phyloP scores from a whole-genome alignment of 2,888 invertebrate genomes.

The Biston stratarius region DNA sequence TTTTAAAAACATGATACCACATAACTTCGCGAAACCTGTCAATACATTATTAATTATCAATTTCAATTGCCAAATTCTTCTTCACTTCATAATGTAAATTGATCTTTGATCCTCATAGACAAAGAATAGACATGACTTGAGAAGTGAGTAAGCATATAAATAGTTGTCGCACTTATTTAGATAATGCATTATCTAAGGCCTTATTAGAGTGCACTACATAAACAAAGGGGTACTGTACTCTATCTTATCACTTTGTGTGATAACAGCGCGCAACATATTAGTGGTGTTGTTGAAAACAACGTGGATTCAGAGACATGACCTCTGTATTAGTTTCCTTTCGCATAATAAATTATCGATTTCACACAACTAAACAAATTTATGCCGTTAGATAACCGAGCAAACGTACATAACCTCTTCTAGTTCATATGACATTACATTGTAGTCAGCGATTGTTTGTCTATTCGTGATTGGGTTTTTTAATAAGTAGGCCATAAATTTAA shows the following conservation, averaged over 20 bases:
- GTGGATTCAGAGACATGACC: slow-evolving; percentile 51
- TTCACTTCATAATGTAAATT: neutral
- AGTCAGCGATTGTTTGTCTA: neutral
- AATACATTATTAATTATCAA: neutral
- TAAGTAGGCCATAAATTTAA: slow-evolving; percentile 34
- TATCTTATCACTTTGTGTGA: slow-evolving; percentile 78
- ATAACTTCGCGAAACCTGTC: neutral
- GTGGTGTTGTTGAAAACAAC: slow-evolving; percentile 65
- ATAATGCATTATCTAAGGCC: slow-evolving; percentile 76
- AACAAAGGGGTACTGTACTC: slow-evolving; percentile 77
- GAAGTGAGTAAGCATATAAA: slow-evolving; percentile 68
- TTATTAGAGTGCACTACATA: slow-evolving; percentile 73
- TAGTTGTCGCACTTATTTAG: slow-evolving; percentile 65
- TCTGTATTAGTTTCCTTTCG: slow-evolving; percentile 51
- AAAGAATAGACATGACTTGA: slow-evolving; percentile 59
- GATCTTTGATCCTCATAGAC: slow-evolving; percentile 50
- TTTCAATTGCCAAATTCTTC: too few relatives aligned
- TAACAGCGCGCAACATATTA: slow-evolving; percentile 71
- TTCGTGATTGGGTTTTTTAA: slow-evolving; percentile 21
- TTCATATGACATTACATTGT: slow-evolving; percentile 4
- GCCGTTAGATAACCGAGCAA: slow-evolving; percentile 5
- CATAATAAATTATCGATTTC: slow-evolving; percentile 35
- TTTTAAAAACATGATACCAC: neutral
- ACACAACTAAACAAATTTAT: slow-evolving; percentile 37
- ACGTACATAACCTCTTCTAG: slow-evolving; percentile 12